Conservation (phyloP, 2,888 invertebrate genomes). For the Germaria angustata region DNA sequence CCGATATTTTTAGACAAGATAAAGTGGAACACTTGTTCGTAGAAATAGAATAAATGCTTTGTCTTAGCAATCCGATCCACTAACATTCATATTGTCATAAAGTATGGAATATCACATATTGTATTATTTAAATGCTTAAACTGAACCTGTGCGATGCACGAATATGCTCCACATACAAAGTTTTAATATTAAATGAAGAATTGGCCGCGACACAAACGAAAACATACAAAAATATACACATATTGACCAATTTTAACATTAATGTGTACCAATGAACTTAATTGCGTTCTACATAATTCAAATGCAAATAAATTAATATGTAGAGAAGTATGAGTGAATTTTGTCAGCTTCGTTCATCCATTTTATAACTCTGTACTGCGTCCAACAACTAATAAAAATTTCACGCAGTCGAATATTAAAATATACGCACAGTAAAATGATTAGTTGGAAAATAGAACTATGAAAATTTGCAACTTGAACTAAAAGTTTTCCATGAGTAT, state of each 20-base stretch:
- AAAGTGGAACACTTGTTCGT: conserved; percentile 18
- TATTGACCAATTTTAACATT: not conserved
- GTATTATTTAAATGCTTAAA: not conserved
- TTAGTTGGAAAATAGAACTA: no score
- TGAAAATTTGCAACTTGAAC: no score
- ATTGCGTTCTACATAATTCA: not conserved
- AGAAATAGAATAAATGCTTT: not conserved
- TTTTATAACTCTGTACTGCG: no score
- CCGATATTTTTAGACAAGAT: not conserved
- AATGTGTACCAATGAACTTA: not conserved
- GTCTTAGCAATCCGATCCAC: not conserved
- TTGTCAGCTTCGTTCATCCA: no score
- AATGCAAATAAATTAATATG: not conserved
- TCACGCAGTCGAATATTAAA: no score
- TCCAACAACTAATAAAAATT: no score
- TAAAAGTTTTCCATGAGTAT: no score
- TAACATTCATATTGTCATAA: conserved; percentile 11
- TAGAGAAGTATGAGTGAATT: no score
- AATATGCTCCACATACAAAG: not conserved
- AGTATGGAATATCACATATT: conserved; percentile 29
- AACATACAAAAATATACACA: not conserved
- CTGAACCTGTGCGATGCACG: not conserved
- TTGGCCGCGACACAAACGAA: not conserved
- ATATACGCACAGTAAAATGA: no score
- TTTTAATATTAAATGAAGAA: not conserved